Evolutionary conservation across 2,888 invertebrate genomes (phyloP), one percentile per base, ranked within the genome.

Genomic region (Tetropium fuscum): DNA sequence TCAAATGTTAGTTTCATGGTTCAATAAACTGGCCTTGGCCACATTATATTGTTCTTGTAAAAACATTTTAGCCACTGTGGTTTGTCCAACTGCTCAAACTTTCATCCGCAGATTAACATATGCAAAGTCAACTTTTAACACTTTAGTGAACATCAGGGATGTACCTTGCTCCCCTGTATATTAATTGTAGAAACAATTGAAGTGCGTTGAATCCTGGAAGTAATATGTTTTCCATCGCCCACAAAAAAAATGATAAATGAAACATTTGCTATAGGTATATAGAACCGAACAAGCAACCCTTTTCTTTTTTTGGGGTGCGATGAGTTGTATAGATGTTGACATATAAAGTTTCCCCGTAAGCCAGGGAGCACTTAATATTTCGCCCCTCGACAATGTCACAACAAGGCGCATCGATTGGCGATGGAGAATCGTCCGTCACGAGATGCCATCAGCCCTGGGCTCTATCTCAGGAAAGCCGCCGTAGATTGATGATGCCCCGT

Each of bases 401-500:
- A 73, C 71, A 73, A 71, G 70, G 66, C 69, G 68, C 73, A 18
- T 10, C 40, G 40, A 18, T 18, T 13, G 43, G 25, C 47, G 64
- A 71, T 74, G 72, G 74, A 71, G 74, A 73, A 75, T 75, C 75
- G 76, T 75, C 76, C 70, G 76, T 76, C 74, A 74, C 68, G 43
- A 66, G 69, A 66, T 72, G 75, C 75, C 78, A 77, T 74, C 74
- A 68, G 64, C 68, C 68, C 64, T 55, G 44, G 45, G 45, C 16
- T 40, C 60, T 71, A 73, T 72, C 74, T 74, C 72, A 71, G 75
- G 72, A 74, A 75, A 73, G 69, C 69, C 70, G 68, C 67, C 6
- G 43, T 69, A 78, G 77, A 77, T 78, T 78, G 77, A 78, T 78
- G 77, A 74, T 66, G 68, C 63, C 64, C 64, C 66, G 71, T 77